Evolutionary conservation across 2,797 vertebrate genomes (phyloP), one percentile per base, ranked within the genome.

Genomic region (Anguilla obscura): DNA sequence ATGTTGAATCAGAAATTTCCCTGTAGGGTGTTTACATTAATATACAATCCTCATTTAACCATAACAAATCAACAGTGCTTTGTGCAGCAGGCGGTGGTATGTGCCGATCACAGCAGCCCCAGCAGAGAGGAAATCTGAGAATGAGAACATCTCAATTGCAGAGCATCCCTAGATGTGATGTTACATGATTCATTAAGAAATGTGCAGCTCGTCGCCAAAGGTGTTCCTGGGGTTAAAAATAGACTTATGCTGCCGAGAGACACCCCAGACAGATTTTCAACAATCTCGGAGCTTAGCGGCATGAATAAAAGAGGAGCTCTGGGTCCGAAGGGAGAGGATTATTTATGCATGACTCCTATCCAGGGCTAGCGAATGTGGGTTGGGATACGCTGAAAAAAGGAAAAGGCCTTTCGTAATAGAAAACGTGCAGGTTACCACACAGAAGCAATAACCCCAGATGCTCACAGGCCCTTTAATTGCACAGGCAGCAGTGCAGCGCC

Each of bases 221-320:
- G 90, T 90, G 83, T 89, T 90, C 86, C 84, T 86, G 80, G 83
- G 87, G 85, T 88, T 90, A 88, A 89, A 89, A 89, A 90, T 79
- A 88, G 85, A 86, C 84, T 84, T 60, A 74, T 66, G 56, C 66
- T 66, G 63, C 74, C 83, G 85, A 88, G 86, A 89, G 58, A 87
- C 88, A 84, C 60, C n/a, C 36, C 85, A 83, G 86, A 87, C 88
- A 92, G 76, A 90, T 52, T 86, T 84, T 85, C 86, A 89, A 86
- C 83, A 54, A 63, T 76, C 21, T 18, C 21, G 8, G 85, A 71
- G 56, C 80, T 88, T 88, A 82, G 30, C 71, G 58, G 66, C 54
- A 90, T 89, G 88, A 91, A 91, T 91, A 89, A 89, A 86, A 88
- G 85, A 89, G 40, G 18, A 85, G 86, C 48, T 33, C 82, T 60